Evolutionary conservation across 1,140 invertebrate genomes (phyloP).

Genomic region (Pogonognathellus flavescens): DNA sequence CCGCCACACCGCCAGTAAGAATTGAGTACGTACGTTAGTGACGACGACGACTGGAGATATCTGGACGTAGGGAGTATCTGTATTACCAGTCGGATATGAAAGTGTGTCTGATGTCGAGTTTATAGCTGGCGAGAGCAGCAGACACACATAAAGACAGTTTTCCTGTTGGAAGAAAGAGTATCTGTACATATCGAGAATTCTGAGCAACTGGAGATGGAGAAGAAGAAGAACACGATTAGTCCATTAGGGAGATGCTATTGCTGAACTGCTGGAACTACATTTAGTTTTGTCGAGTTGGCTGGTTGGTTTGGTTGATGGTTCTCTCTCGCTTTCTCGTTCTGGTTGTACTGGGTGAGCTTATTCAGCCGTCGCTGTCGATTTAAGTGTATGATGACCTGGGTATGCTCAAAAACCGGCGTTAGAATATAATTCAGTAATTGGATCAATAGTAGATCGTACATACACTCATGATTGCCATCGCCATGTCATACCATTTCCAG

Average conservation of each 20-base stretch:
- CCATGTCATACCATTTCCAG: neutral
- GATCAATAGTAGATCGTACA: constrained; percentile 52
- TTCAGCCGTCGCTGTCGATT: constrained; percentile 38
- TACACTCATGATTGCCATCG: constrained; percentile 31
- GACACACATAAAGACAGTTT: constrained; percentile 9
- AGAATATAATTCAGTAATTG: constrained; percentile 56
- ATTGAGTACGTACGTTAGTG: neutral
- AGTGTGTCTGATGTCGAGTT: constrained; percentile 15
- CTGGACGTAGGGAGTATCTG: neutral
- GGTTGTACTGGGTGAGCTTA: constrained; percentile 25
- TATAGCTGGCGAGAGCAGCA: neutral
- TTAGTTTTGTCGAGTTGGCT: constrained; percentile 37
- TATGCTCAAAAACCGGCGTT: constrained; percentile 34
- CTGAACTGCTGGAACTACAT: constrained; percentile 39
- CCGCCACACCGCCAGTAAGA: neutral
- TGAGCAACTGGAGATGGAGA: constrained; percentile 8
- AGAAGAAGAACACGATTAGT: constrained; percentile 60
- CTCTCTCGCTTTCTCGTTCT: neutral
- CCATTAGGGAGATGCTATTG: constrained; percentile 61
- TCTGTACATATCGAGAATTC: constrained; percentile 31
- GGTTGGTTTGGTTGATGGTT: constrained; percentile 1
- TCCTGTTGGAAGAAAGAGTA: neutral
- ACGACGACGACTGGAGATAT: neutral
- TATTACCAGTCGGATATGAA: neutral
- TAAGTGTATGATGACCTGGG: constrained; percentile 53